Percentiles rank a stretch among this genome's conserved stretches.
Evolutionary conservation across 2,888 invertebrate genomes (phyloP).

Genomic region (Acleris literana): DNA sequence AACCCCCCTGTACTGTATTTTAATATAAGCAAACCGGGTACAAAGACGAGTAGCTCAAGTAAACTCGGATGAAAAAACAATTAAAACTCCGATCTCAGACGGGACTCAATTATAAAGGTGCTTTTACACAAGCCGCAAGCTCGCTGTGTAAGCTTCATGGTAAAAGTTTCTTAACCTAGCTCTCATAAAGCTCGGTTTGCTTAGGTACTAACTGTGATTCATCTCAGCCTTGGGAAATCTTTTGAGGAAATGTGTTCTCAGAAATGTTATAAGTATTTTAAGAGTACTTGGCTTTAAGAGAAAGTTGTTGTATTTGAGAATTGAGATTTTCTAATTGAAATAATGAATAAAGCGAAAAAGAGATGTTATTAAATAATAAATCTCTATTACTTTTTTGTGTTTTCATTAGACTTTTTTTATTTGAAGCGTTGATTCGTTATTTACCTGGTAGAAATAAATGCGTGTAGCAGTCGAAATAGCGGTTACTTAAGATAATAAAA

Average conservation of each 20-base stretch:
- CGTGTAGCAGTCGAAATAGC: too few species aligned
- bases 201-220: slow-evolving; percentile 6
- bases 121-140: slow-evolving; percentile 12
- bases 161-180: slow-evolving; percentile 13
- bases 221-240: slow-evolving; percentile 9
- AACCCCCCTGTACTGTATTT: too few species aligned
- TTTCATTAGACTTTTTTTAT: too few species aligned
- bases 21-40: too few species aligned
- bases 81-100: slow-evolving; percentile 33
- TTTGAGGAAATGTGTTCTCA: not conserved
- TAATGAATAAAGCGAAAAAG: too few species aligned
- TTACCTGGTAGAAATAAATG: too few species aligned
- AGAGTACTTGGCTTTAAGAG: not conserved
- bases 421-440: too few species aligned
- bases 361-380: too few species aligned
- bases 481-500: too few species aligned
- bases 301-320: not conserved
- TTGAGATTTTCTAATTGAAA: too few species aligned
- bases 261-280: not conserved
- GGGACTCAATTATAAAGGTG: slow-evolving; percentile 26
- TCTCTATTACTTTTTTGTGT: too few species aligned
- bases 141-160: slow-evolving; percentile 14
- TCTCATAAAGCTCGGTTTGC: slow-evolving; percentile 5
- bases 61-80: slow-evolving; percentile 22
- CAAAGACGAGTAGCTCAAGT: not conserved